Conservation (phyloP, 2,113 vertebrate genomes). For the Sinocyclocheilus rhinocerous region DNA sequence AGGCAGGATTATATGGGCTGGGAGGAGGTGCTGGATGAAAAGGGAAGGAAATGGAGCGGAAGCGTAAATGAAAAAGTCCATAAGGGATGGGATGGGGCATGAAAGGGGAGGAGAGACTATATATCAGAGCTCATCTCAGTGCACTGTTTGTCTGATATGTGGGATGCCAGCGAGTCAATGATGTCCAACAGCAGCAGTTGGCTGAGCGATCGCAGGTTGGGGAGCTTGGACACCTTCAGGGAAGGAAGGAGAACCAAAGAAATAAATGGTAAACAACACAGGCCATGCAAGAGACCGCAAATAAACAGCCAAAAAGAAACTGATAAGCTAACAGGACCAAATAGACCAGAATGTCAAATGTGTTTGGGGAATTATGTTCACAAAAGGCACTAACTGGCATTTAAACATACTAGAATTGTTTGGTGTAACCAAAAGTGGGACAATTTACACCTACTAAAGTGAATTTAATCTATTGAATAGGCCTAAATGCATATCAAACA, state of each 20-base stretch:
- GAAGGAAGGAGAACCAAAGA: slow-evolving; percentile 70
- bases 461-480: neutral
- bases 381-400: slow-evolving; percentile 32
- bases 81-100: slow-evolving; percentile 51
- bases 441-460: neutral
- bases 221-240: slow-evolving; percentile 96
- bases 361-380: neutral
- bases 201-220: slow-evolving; percentile 91
- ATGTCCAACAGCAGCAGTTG: slow-evolving; percentile 97
- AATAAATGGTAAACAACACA: slow-evolving; percentile 55
- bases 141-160: slow-evolving; percentile 98
- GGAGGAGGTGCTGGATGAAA: slow-evolving; percentile 32
- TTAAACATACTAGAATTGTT: neutral
- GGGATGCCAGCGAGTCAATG: slow-evolving; percentile 95
- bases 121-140: slow-evolving; percentile 96
- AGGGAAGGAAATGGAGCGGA: slow-evolving; percentile 28
- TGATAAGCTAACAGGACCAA: slow-evolving; percentile 17
- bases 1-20: neutral
- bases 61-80: slow-evolving; percentile 18
- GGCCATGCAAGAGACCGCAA: slow-evolving; percentile 28
- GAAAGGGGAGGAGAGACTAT: slow-evolving; percentile 67
- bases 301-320: slow-evolving; percentile 24
- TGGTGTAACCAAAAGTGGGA: neutral
- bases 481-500: neutral
- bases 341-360: neutral